These are phyloP conservation scores for Laterallus jamaicensis DNA, from an alignment of 2,113 vertebrate genomes.

Conservation along the genomic window DNA sequence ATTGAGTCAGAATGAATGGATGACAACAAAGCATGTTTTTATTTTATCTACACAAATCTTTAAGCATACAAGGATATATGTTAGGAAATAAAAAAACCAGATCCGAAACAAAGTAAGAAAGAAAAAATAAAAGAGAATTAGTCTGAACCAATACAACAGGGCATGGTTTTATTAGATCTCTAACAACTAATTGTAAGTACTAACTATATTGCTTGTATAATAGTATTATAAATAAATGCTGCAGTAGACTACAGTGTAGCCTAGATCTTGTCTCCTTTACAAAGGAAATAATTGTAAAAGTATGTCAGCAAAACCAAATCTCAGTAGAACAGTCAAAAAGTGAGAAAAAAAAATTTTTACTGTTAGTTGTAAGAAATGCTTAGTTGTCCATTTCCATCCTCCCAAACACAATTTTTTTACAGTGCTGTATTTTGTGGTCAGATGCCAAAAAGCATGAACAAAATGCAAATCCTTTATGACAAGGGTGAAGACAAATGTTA, in stretches of 20 bases:
- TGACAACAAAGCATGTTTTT: neutral
- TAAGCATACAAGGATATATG: neutral
- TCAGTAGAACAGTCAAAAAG: neutral
- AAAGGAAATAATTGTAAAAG: neutral
- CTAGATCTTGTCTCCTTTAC: neutral
- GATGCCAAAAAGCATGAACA: neutral
- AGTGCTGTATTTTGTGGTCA: neutral
- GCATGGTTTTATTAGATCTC: neutral
- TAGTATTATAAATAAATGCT: neutral
- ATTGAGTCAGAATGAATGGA: neutral
- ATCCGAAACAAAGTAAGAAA: neutral
- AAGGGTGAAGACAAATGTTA: slow-evolving; percentile 17
- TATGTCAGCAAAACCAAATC: neutral
- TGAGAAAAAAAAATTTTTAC: neutral
- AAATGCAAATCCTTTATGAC: slow-evolving; percentile 10
- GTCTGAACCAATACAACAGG: neutral
- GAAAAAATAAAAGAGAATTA: neutral
- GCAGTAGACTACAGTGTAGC: neutral
- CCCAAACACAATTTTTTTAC: neutral
- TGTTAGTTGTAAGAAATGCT: neutral
- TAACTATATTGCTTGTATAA: neutral
- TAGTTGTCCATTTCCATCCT: neutral
- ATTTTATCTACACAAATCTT: neutral
- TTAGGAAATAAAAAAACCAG: neutral
- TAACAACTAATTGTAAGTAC: neutral